These are phyloP conservation scores for Araneus ventricosus DNA, from an alignment of 1,140 invertebrate species.

Conservation along the genomic window DNA sequence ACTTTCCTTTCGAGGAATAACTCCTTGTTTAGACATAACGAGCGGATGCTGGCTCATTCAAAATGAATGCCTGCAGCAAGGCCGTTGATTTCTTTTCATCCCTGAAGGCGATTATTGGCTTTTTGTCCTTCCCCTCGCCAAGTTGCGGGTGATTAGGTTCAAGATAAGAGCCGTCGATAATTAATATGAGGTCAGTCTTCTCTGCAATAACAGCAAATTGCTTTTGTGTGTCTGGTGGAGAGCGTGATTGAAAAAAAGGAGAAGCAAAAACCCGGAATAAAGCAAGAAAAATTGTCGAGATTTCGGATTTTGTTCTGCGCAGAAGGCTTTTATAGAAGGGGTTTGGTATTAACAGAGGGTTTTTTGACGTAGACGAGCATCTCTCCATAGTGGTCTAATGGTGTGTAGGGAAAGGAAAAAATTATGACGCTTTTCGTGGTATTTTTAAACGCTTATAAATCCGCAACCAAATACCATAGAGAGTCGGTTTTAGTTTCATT, in stretches of 20 bases:
- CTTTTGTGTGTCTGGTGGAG: not conserved
- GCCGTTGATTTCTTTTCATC: not conserved
- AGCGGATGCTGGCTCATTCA: not conserved
- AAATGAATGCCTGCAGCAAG: not conserved
- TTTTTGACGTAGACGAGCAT: too few relatives aligned
- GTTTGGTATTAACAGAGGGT: too few relatives aligned
- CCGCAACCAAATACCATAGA: too few relatives aligned
- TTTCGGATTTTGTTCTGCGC: not conserved
- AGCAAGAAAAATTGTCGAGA: not conserved
- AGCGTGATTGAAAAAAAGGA: not conserved
- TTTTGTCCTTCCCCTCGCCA: not conserved
- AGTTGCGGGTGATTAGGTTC: not conserved
- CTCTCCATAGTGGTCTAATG: too few relatives aligned
- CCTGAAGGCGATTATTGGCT: not conserved
- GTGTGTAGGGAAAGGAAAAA: too few relatives aligned
- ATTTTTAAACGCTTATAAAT: too few relatives aligned
- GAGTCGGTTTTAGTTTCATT: too few relatives aligned
- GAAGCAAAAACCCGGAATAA: not conserved
- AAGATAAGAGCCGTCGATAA: not conserved
- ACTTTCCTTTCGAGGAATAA: not conserved
- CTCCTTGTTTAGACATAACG: not conserved
- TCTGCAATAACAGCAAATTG: not conserved
- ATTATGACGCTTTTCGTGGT: too few relatives aligned
- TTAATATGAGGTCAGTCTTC: slow-evolving; percentile 1
- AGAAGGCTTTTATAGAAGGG: not conserved